These are phyloP conservation scores for Galerucella pusilla DNA, from an alignment of 2,888 invertebrate species.

Conservation along the genomic window DNA sequence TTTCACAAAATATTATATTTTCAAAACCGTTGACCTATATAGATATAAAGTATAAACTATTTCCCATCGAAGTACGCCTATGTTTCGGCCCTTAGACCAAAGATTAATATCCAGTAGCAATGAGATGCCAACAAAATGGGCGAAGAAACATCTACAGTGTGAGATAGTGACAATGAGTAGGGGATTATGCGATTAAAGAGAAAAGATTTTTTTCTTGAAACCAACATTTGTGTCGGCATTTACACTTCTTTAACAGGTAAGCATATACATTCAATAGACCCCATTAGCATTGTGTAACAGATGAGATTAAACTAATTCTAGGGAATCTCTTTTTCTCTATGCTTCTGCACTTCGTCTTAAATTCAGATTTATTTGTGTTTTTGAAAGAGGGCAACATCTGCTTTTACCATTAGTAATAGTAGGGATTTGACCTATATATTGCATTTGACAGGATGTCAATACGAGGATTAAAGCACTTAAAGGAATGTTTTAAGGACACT, in stretches of 20 bases:
- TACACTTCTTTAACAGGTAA: conserved; percentile 42
- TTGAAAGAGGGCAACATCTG: conserved; percentile 12
- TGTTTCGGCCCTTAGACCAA: neutral
- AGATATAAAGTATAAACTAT: neutral
- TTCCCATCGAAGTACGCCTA: neutral
- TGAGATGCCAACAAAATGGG: conserved; percentile 27
- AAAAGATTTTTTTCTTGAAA: conserved; percentile 42
- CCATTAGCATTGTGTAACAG: conserved; percentile 47
- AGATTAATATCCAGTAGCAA: conserved; percentile 22
- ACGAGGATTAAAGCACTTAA: conserved; percentile 4
- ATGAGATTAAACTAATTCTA: conserved; percentile 45
- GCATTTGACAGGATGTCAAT: conserved; percentile 8
- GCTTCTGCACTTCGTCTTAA: conserved; percentile 11
- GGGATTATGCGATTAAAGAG: conserved; percentile 44
- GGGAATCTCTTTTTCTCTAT: conserved; percentile 15
- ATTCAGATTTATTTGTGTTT: conserved; percentile 18
- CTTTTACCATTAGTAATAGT: conserved; percentile 8
- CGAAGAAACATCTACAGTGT: conserved; percentile 22
- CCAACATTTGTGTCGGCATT: conserved; percentile 53
- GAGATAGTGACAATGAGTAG: conserved; percentile 36
- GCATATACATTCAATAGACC: conserved; percentile 34
- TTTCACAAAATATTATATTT: too few species aligned
- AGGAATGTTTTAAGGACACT: neutral
- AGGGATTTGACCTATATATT: conserved; percentile 23
- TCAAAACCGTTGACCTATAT: too few species aligned